Base-by-base conservation (phyloP, 2,797 vertebrate genomes). In the Staurois parvus region DNA sequence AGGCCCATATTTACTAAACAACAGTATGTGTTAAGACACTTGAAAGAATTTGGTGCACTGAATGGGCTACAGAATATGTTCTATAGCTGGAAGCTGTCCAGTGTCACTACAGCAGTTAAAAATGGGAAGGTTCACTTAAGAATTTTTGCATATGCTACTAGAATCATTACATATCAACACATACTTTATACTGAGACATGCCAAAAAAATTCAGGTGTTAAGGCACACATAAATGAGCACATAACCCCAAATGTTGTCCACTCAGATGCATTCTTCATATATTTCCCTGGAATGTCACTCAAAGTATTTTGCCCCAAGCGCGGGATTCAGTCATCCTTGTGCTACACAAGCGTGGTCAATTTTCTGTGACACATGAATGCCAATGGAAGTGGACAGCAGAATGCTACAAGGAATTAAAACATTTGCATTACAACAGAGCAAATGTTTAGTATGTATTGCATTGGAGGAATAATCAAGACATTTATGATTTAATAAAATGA, bases 1-100 rank as follows among this genome's bases (percentile, higher is more conserved):
- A 94, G 91, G 93, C 89, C 76, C 91, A 90, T 66, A 90, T 93
- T 89, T 92, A 87, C 56, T 89, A 94, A 94, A 95, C 93, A 93
- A 94, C 91, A 90, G 92, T 94, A 94, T 94, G 70, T 29, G 40
- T 73, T 76, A 34, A 29, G 72, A 66, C 26, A 76, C 42, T 34
- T 80, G 78, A 79, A 79, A 68, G 59, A 72, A 67, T 79, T 45
- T 34, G 37, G 45, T 81, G 72, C 26, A 28, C n/a, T 81, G 52
- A 73, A 64, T 28, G 9, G 68, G 32, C 15, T 59, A 62, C 21
- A 19, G 11, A 11, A 15, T 9, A n/a, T 42, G 21, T 81, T 62
- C 26, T 56, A 37, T 73, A 62, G n/a, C n/a, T 81, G 52, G 69
- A 81, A 64, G 69, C 69, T 73, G 79, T 73, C 52, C 69, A 73